phyloP scores from a whole-genome alignment of 2,888 invertebrate species.

The Dioctria linearis region DNA sequence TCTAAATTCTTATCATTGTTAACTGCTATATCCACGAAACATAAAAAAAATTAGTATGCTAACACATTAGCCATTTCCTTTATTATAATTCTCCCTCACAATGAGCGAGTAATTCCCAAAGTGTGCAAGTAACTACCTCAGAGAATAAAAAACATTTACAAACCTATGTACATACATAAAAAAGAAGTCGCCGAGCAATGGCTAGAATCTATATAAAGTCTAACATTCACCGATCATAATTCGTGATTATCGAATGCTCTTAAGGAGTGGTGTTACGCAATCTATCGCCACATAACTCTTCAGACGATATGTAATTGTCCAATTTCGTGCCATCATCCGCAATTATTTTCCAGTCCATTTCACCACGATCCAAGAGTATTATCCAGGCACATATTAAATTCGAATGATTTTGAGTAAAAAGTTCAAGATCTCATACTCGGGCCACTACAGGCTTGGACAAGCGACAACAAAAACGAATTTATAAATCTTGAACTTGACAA shows the following conservation, averaged over 20 bases:
- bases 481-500: slow-evolving; percentile 47
- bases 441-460: background rate
- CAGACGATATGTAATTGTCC: slow-evolving; percentile 15
- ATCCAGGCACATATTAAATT: background rate
- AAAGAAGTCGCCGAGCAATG: too few relatives aligned
- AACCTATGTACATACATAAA: too few relatives aligned
- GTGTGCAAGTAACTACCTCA: too few relatives aligned
- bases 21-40: too few relatives aligned
- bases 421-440: background rate
- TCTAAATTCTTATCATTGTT: too few relatives aligned
- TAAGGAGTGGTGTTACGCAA: slow-evolving; percentile 30
- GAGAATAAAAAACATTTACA: too few relatives aligned
- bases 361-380: slow-evolving; percentile 5
- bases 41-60: too few relatives aligned
- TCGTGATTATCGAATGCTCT: background rate
- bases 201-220: too few relatives aligned
- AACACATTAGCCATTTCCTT: too few relatives aligned
- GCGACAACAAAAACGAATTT: background rate
- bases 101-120: too few relatives aligned
- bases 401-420: background rate
- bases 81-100: too few relatives aligned
- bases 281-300: slow-evolving; percentile 33
- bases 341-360: slow-evolving; percentile 44
- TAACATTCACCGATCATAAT: too few relatives aligned
- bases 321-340: slow-evolving; percentile 38